Evolutionary conservation across 2,113 vertebrate species (phyloP).

Genomic region (Noctilio leporinus): DNA sequence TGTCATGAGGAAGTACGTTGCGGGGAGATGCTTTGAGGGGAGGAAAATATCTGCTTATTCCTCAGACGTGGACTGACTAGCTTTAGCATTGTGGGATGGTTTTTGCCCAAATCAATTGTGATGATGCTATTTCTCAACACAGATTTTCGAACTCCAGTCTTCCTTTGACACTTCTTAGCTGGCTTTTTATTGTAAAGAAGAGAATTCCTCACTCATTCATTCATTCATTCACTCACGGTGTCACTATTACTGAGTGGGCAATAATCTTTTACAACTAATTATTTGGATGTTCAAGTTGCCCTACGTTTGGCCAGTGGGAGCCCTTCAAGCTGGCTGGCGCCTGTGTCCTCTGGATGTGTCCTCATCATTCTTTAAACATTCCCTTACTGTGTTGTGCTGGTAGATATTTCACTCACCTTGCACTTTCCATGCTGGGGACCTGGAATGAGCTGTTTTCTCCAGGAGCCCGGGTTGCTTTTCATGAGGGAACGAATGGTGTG

Average conservation of each 20-base stretch:
- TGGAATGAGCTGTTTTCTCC: neutral
- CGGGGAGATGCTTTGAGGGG: neutral
- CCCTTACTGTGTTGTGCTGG: neutral
- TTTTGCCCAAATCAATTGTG: neutral
- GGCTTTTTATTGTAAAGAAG: neutral
- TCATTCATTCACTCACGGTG: neutral
- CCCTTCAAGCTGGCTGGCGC: neutral
- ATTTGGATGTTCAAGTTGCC: neutral
- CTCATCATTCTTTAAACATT: neutral
- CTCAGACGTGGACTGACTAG: neutral
- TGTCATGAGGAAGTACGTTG: neutral
- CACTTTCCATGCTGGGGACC: neutral
- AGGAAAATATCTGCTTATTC: neutral
- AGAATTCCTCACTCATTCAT: neutral
- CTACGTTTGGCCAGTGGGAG: neutral
- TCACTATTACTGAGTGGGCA: neutral
- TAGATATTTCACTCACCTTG: neutral
- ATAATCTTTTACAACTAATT: neutral
- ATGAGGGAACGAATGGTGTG: neutral
- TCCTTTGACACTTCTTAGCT: neutral
- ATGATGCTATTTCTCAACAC: neutral
- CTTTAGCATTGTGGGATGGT: neutral
- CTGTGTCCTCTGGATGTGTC: accelerated
- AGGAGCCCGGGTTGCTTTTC: neutral
- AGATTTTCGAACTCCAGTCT: neutral